phyloP scores from a whole-genome alignment of 2,888 invertebrate genomes.

The Autographa gamma region DNA sequence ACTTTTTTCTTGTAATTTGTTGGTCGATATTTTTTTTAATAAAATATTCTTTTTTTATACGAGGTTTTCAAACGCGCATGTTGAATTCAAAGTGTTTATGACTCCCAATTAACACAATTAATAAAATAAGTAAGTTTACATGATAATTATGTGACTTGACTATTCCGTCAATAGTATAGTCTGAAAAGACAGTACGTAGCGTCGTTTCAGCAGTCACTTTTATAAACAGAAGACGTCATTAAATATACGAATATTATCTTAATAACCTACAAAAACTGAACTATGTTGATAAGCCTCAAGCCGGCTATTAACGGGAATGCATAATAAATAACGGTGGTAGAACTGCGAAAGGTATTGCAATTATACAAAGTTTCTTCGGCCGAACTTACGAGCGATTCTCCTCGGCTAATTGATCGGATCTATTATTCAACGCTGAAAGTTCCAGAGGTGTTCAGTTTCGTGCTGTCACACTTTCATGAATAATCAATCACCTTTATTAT shows the following conservation, averaged over 20 bases:
- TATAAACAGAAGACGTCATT: no score
- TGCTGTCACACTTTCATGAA: slow-evolving; percentile 64
- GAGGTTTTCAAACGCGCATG: no score
- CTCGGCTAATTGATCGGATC: slow-evolving; percentile 80
- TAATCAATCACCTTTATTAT: slow-evolving; percentile 67
- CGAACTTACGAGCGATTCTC: slow-evolving; percentile 68
- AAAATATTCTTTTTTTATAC: no score
- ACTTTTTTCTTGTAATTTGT: background rate
- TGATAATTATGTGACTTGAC: no score
- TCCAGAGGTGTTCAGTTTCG: slow-evolving; percentile 63
- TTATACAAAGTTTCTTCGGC: slow-evolving; percentile 71
- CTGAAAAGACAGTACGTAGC: no score
- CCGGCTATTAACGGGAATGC: slow-evolving; percentile 61
- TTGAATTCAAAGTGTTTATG: no score
- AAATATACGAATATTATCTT: background rate
- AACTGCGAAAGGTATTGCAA: slow-evolving; percentile 73
- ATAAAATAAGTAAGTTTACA: no score
- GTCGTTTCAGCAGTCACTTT: no score
- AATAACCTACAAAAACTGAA: slow-evolving; percentile 11
- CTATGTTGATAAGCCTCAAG: slow-evolving; percentile 48
- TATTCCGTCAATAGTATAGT: no score
- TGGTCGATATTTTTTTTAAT: no score
- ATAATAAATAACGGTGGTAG: slow-evolving; percentile 68
- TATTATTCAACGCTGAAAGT: slow-evolving; percentile 79
- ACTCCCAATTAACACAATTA: no score